Percentiles rank a stretch among this genome's conserved stretches.
These are phyloP conservation scores for Polia nebulosa DNA, from an alignment of 2,888 invertebrate species.

Conservation along the genomic window DNA sequence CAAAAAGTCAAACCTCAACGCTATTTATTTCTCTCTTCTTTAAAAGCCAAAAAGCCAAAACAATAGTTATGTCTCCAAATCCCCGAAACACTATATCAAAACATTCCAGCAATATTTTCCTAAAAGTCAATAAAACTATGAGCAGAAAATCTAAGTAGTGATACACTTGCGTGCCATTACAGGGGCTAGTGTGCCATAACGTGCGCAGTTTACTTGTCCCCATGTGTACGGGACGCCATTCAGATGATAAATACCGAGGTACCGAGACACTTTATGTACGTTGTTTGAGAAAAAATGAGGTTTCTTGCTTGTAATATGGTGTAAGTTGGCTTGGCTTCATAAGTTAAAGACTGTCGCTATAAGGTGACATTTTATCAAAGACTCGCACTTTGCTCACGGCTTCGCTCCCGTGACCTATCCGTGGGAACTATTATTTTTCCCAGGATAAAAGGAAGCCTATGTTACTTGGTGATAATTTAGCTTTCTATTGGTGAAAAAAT, in stretches of 20 bases:
- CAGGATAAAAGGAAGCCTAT: too few species aligned
- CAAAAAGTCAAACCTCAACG: neutral
- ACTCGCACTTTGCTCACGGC: too few species aligned
- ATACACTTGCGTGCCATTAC: slow-evolving; percentile 75
- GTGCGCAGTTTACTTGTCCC: slow-evolving; percentile 75
- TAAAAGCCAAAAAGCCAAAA: neutral
- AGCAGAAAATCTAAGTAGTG: slow-evolving; percentile 60
- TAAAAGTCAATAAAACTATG: slow-evolving; percentile 65
- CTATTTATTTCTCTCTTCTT: neutral
- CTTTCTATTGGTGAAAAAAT: too few species aligned
- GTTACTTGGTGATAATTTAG: too few species aligned
- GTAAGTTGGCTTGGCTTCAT: neutral
- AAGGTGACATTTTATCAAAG: neutral
- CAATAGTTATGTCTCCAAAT: too few species aligned
- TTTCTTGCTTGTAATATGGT: neutral
- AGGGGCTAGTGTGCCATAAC: slow-evolving; percentile 74
- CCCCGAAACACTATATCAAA: slow-evolving; percentile 7
- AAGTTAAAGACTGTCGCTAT: neutral
- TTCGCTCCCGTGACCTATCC: too few species aligned
- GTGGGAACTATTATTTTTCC: too few species aligned
- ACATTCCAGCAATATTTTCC: slow-evolving; percentile 45
- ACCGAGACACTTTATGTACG: slow-evolving; percentile 35
- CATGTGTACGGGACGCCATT: slow-evolving; percentile 74
- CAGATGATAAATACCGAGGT: slow-evolving; percentile 72
- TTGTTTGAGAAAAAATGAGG: slow-evolving; percentile 25